Base-by-base conservation (phyloP, 1,140 invertebrate genomes). In the Drosophila varians region DNA sequence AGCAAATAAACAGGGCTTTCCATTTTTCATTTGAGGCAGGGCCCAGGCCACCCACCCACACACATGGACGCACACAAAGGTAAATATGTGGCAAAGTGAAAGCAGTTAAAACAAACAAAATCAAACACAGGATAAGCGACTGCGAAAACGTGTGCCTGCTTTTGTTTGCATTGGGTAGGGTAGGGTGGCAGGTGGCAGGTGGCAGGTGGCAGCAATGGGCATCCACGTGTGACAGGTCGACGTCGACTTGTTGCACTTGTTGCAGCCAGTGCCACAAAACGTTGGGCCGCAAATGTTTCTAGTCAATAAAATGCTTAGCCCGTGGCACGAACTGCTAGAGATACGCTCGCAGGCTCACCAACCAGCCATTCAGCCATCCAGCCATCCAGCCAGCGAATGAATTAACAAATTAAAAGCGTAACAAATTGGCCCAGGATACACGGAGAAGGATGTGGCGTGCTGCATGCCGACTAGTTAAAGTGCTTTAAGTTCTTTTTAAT, bases 391-490 rank as follows among this genome's bases (percentile, higher is more conserved):
- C 55, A 52, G 80, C 57, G 86, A 87, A 84, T 86, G 82, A 84
- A 84, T 87, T 84, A 87, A 84, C 80, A 86, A 84, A 84, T 84
- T 86, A 84, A 84, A 84, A 87, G 82, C 80, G 72, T 84, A 69
- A 77, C 80, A 86, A 86, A 84, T 86, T 84, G 80, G 76, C 66
- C 53, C 42, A 58, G 58, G 71, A 38, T 38, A 54, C 48, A 60
- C 42, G 26, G 36, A 54, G 53, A 46, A 21, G 46, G 54, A 55
- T 28, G 45, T 51, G 40, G 68, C 65, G 75, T 64, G 74, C 45
- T 42, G 62, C 51, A 78, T 58, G 62, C 26, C 49, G 51, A 28
- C 58, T 64, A 45, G 38, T 28, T 42, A 23, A 42, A 40, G 55
- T 64, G 76, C 76, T 73, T 74, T 69, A 84, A 84, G 82, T 87